Base-by-base conservation (phyloP, 1,140 invertebrate species). In the Eriosoma lanigerum region DNA sequence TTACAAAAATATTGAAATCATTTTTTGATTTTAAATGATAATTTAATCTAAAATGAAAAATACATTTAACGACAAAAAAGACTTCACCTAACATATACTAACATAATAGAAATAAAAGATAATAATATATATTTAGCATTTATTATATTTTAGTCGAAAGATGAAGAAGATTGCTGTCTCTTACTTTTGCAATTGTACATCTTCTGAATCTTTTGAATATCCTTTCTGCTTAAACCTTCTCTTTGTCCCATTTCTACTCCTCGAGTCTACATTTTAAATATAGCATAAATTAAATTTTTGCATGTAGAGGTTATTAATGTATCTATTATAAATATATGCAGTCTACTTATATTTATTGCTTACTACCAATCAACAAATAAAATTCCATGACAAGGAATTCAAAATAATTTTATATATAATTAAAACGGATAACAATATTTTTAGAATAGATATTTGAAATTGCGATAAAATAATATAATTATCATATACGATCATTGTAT, bases 101-200 rank as follows among this genome's bases (percentile, higher is more conserved):
- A 19, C 5, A 54, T 15, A 15, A n/a, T 54, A 5, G 52, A 54
- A 15, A n/a, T 54, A 5, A 17, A 54, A 54, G n/a, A 54, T 54
- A 15, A 3, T 54, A 54, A n/a, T 54, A 52, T 72, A 29, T 26
- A 44, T 66, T 38, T 29, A 72, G 19, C 26, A 52, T 52, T 9
- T 29, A 52, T 1, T 29, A 19, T 44, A 29, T 66, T 72, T 52
- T 72, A 72, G 29, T 81, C 81, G 19, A 29, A 52, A 48, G 58
- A 81, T 32, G 81, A 72, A 46, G 80, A 68, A 54, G 81, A 64
- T 38, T 60, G 72, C 26, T 62, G 72, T 81, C 73, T 80, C 68
- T 81, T 83, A 82, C 85, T 83, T 85, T 89, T 89, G 84, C 92
- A 93, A 78, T 90, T 90, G 84, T 94, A 94, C 92, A 93, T 93